Evolutionary conservation across 1,140 invertebrate species (phyloP).

Genomic region (Brachionus plicatilis): DNA sequence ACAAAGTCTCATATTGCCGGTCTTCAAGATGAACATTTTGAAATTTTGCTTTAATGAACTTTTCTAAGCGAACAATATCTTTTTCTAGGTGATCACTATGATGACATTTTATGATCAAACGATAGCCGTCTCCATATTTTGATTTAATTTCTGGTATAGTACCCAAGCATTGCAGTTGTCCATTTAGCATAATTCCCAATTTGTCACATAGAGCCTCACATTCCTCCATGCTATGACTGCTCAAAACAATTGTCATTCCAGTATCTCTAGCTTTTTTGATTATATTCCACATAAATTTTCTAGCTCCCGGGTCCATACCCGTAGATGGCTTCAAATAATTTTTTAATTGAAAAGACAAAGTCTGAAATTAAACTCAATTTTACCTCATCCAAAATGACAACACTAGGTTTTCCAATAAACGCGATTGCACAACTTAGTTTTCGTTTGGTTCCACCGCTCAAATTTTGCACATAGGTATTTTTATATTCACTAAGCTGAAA

Average conservation of each 20-base stretch:
- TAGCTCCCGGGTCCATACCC: slow-evolving; percentile 2
- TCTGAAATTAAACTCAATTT: slow-evolving; percentile 43
- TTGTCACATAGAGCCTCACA: slow-evolving; percentile 44
- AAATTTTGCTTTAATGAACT: background rate
- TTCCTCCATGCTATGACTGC: slow-evolving; percentile 40
- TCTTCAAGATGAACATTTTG: background rate
- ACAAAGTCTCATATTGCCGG: slow-evolving; percentile 9
- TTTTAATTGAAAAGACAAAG: background rate
- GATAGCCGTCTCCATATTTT: slow-evolving; percentile 57
- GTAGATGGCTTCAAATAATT: background rate
- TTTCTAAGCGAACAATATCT: background rate
- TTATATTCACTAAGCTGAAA: slow-evolving; percentile 34
- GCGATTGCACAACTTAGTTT: slow-evolving; percentile 89
- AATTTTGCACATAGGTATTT: slow-evolving; percentile 21
- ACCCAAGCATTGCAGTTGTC: slow-evolving; percentile 56
- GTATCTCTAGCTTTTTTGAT: slow-evolving; percentile 25
- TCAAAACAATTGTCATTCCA: slow-evolving; percentile 34
- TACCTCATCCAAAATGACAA: slow-evolving; percentile 56
- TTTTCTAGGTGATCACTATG: slow-evolving; percentile 15
- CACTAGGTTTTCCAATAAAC: slow-evolving; percentile 61
- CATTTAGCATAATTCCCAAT: slow-evolving; percentile 26
- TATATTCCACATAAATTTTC: slow-evolving; percentile 38
- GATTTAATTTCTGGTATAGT: slow-evolving; percentile 56
- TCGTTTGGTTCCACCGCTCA: slow-evolving; percentile 75
- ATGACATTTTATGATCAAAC: slow-evolving; percentile 2